Evolutionary conservation across 2,888 invertebrate species (phyloP).

Genomic region (Pterostichus madidus): DNA sequence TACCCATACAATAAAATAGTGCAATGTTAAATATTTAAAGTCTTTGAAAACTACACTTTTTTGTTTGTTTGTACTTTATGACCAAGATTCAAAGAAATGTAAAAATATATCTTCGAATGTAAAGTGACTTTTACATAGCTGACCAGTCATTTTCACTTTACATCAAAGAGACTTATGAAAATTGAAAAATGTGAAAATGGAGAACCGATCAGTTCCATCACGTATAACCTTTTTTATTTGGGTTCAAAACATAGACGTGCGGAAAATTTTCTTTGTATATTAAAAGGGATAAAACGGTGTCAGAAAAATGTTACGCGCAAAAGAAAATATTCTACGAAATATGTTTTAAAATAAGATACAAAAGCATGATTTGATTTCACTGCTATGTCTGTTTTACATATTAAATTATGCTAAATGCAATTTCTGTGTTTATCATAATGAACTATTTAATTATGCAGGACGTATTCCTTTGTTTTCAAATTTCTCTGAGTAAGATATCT

Average conservation of each 20-base stretch:
- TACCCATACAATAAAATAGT: too few relatives aligned
- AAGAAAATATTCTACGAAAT: too few relatives aligned
- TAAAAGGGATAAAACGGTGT: too few relatives aligned
- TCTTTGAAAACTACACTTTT: too few relatives aligned
- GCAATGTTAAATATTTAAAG: too few relatives aligned
- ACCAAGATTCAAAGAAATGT: too few relatives aligned
- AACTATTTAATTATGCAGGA: neutral
- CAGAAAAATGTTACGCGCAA: too few relatives aligned
- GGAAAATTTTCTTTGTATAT: too few relatives aligned
- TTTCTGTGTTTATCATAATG: neutral
- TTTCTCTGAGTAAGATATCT: neutral
- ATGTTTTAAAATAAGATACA: too few relatives aligned
- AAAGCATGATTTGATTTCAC: too few relatives aligned
- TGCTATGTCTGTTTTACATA: neutral
- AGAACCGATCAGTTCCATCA: conserved; percentile 13
- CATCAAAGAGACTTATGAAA: conserved; percentile 26
- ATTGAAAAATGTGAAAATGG: conserved; percentile 24
- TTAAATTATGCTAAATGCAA: conserved; percentile 8
- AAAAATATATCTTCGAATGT: neutral
- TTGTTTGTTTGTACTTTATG: neutral
- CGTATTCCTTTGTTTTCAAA: neutral
- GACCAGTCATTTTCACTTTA: conserved; percentile 5
- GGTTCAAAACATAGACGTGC: too few relatives aligned
- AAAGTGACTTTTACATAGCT: neutral
- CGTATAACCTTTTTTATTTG: conserved; percentile 15